phyloP scores from a whole-genome alignment of 37 sponge, comb jelly and placozoan genomes.

The Tethya wilhelma region DNA sequence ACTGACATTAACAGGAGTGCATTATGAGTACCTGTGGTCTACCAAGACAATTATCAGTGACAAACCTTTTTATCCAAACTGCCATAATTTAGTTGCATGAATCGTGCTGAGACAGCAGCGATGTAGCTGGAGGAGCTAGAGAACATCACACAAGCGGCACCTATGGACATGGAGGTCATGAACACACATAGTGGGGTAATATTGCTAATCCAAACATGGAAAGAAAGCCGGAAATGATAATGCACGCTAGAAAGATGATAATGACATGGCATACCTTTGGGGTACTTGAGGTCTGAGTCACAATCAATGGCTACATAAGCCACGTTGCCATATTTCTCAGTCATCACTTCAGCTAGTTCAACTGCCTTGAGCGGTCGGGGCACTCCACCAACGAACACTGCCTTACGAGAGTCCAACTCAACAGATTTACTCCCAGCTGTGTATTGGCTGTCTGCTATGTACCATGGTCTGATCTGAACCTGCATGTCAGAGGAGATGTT shows the following conservation, averaged over 20 bases:
- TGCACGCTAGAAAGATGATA: not conserved
- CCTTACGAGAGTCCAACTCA: conserved; percentile 73
- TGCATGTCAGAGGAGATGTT: no score
- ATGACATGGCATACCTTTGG: conserved; percentile 76
- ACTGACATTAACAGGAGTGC: not conserved
- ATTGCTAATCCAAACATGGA: no score
- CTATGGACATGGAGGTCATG: conserved; percentile 20
- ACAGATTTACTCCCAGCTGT: conserved; percentile 32
- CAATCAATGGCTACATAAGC: conserved; percentile 84
- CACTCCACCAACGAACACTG: conserved; percentile 95
- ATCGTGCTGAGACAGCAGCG: conserved; percentile 88
- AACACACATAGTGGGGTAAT: no score
- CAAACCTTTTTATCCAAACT: conserved; percentile 90
- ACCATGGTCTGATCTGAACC: conserved; percentile 93
- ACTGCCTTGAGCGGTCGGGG: conserved; percentile 88
- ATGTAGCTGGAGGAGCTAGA: conserved; percentile 85
- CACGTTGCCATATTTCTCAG: conserved; percentile 82
- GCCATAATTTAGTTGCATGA: conserved; percentile 88
- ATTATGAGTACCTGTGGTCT: not conserved
- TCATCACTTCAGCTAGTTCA: conserved; percentile 89
- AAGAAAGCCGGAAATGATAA: not conserved
- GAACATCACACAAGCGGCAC: conserved; percentile 95
- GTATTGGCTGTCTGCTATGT: conserved; percentile 81
- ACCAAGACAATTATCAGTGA: no score
- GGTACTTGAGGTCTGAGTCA: conserved; percentile 88